These are phyloP conservation scores for Aramus guarauna DNA, from an alignment of 2,113 vertebrate genomes.

Conservation along the genomic window DNA sequence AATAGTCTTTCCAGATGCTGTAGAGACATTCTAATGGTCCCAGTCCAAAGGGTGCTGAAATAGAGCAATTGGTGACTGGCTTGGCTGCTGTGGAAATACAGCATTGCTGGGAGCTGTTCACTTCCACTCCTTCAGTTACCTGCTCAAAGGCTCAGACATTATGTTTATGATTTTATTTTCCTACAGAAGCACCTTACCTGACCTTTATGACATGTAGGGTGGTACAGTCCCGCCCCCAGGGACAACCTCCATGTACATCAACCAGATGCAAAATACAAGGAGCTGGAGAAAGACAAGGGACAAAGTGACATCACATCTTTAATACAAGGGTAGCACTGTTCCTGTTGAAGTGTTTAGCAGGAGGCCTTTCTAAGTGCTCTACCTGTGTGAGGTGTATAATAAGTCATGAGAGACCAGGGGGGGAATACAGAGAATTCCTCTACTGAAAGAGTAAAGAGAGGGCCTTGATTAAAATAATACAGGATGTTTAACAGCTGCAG, in stretches of 20 bases:
- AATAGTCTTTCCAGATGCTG: background rate
- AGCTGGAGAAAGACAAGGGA: background rate
- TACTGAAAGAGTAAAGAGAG: background rate
- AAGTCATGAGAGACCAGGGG: background rate
- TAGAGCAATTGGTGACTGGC: background rate
- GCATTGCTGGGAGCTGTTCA: background rate
- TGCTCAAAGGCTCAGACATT: background rate
- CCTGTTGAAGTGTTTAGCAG: background rate
- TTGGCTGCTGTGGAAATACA: background rate
- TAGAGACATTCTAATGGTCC: background rate
- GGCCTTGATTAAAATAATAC: background rate
- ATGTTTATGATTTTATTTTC: background rate
- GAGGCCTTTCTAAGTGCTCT: background rate
- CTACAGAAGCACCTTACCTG: background rate
- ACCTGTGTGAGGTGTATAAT: background rate
- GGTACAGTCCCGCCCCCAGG: background rate
- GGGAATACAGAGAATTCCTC: background rate
- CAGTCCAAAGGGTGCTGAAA: background rate
- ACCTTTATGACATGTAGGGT: background rate
- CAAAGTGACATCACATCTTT: background rate
- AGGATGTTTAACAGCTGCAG: background rate
- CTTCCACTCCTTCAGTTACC: background rate
- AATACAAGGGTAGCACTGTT: background rate
- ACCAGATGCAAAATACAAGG: background rate
- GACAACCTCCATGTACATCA: background rate